phyloP scores from a whole-genome alignment of 2,797 vertebrate genomes.

The Diglossa cyanea region DNA sequence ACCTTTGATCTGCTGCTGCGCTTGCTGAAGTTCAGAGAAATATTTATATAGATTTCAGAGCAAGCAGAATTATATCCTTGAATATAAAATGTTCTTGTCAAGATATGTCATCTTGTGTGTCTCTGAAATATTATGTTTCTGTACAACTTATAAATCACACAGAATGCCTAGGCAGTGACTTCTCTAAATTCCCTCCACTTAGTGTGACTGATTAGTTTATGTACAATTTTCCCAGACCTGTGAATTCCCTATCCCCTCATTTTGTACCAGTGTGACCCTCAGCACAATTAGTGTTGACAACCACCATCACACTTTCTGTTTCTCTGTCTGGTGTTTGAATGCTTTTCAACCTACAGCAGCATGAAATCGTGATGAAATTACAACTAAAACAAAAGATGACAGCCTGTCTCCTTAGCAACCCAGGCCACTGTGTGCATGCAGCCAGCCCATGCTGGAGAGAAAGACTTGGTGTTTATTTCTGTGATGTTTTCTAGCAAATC shows the following conservation, averaged over 20 bases:
- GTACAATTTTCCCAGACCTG: not conserved
- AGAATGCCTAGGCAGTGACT: not conserved
- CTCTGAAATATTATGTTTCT: not conserved
- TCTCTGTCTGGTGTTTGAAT: not conserved
- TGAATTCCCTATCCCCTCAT: not conserved
- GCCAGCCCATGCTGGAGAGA: not conserved
- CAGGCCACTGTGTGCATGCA: not conserved
- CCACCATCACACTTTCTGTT: not conserved
- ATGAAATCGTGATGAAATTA: not conserved
- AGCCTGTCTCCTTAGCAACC: constrained; percentile 24
- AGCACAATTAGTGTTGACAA: not conserved
- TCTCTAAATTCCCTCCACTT: not conserved
- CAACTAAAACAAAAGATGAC: not conserved
- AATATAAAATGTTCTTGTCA: not conserved
- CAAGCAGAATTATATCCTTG: not conserved
- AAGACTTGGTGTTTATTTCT: not conserved
- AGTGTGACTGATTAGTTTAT: not conserved
- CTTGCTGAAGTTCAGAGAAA: not conserved
- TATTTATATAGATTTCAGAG: not conserved
- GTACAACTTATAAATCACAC: not conserved
- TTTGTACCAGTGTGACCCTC: not conserved
- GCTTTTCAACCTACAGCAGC: not conserved
- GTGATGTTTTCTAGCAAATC: not conserved
- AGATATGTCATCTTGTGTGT: not conserved
- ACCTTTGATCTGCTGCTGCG: not conserved